Conservation (phyloP, 2,797 vertebrate genomes). For the Melanotaenia trifasciata region DNA sequence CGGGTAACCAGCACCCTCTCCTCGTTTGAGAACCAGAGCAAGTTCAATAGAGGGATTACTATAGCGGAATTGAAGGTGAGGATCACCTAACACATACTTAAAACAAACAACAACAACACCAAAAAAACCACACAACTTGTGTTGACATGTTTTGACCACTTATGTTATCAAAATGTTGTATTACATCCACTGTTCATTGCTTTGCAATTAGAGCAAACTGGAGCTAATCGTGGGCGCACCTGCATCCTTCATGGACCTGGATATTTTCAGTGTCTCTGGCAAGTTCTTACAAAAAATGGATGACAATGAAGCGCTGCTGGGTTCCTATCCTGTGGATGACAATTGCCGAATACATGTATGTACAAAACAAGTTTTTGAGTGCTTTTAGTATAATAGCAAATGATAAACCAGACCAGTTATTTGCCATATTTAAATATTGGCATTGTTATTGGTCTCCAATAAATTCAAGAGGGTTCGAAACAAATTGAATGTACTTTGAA, state of each 20-base stretch:
- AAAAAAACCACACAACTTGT: no score
- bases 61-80: constrained; percentile 91
- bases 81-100: not conserved
- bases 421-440: not conserved
- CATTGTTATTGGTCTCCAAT: not conserved
- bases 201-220: constrained; percentile 84
- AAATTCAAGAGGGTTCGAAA: no score
- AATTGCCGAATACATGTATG: constrained; percentile 92
- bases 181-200: not conserved
- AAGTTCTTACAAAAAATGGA: constrained; percentile 86
- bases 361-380: constrained; percentile 9
- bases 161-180: not conserved
- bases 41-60: constrained; percentile 86
- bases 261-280: constrained; percentile 85
- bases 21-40: constrained; percentile 83
- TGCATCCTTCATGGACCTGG: constrained; percentile 88
- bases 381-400: not conserved
- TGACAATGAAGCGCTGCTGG: constrained; percentile 88
- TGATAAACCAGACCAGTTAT: not conserved
- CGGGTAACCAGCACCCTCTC: constrained; percentile 87
- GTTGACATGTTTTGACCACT: not conserved
- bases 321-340: constrained; percentile 92
- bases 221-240: constrained; percentile 89
- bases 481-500: no score
- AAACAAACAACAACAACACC: not conserved